Evolutionary conservation across 2,888 invertebrate species (phyloP).

Genomic region (Corbicula japonica): DNA sequence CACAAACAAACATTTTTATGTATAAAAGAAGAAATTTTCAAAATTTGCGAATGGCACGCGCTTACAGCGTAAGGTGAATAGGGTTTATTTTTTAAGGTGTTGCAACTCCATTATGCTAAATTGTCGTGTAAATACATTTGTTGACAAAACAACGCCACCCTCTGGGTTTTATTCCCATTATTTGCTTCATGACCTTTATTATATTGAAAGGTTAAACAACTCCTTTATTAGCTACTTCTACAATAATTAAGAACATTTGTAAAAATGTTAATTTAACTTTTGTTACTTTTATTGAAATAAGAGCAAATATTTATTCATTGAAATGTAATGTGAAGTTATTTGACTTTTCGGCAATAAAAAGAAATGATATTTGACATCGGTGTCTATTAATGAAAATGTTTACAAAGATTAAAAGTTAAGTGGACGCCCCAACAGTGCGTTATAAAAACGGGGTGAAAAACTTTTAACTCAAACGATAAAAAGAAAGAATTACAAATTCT

Average conservation of each 20-base stretch:
- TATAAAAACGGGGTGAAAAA: too few relatives aligned
- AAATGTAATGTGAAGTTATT: constrained; percentile 19
- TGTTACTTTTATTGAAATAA: constrained; percentile 18
- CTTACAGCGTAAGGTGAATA: not conserved
- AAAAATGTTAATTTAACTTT: constrained; percentile 24
- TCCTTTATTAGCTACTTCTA: constrained; percentile 5
- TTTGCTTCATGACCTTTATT: constrained; percentile 22
- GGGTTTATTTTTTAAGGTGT: too few relatives aligned
- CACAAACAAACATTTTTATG: constrained; percentile 1
- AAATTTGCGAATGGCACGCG: constrained; percentile 5
- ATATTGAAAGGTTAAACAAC: constrained; percentile 14
- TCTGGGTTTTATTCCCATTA: constrained; percentile 11
- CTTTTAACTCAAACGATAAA: too few relatives aligned
- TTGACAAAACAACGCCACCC: constrained; percentile 13
- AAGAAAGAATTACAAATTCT: too few relatives aligned
- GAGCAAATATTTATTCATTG: constrained; percentile 28
- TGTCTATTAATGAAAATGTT: too few relatives aligned
- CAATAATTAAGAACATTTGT: constrained; percentile 20
- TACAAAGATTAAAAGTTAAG: too few relatives aligned
- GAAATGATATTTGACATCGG: constrained; percentile 4
- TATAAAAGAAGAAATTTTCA: not conserved
- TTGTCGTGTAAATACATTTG: constrained; percentile 6
- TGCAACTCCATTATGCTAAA: too few relatives aligned
- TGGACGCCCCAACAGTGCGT: too few relatives aligned
- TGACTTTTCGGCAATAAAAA: constrained; percentile 3